Conservation (phyloP, 1,140 invertebrate species). For the Nylanderia fulva region DNA sequence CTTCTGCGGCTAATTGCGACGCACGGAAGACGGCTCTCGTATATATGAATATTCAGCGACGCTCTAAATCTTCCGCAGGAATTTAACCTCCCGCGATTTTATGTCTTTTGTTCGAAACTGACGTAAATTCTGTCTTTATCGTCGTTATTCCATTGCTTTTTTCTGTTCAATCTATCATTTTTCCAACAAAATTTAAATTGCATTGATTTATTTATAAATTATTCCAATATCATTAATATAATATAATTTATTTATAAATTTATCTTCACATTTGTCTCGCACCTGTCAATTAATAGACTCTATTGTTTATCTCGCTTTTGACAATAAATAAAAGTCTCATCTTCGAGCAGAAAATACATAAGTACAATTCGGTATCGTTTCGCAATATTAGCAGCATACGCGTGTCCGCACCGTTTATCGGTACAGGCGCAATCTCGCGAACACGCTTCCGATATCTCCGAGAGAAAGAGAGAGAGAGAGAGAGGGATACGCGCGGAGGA, state of each 20-base stretch:
- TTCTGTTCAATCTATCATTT: background rate
- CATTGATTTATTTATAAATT: background rate
- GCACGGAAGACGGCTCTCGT: slow-evolving; percentile 50
- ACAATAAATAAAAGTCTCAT: background rate
- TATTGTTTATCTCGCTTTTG: background rate
- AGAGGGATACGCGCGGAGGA: slow-evolving; percentile 21
- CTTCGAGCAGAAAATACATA: background rate
- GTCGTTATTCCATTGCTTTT: background rate
- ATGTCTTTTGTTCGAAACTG: background rate
- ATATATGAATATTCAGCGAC: slow-evolving; percentile 59
- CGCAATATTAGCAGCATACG: background rate
- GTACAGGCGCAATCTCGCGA: slow-evolving; percentile 12
- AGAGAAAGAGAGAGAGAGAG: background rate
- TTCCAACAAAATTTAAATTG: background rate
- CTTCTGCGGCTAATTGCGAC: slow-evolving; percentile 57
- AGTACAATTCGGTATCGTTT: background rate
- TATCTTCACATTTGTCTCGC: background rate
- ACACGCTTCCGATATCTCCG: slow-evolving; percentile 42
- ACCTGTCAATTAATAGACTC: background rate
- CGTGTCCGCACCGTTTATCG: slow-evolving; percentile 14
- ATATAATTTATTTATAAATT: too few relatives aligned
- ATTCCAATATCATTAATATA: too few relatives aligned
- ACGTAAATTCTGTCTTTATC: background rate
- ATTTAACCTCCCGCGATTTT: slow-evolving; percentile 24
- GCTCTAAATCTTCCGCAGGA: slow-evolving; percentile 38